Percentiles rank a stretch among this genome's conserved stretches.
Evolutionary conservation across 2,888 invertebrate species (phyloP).

Genomic region (Limnephilus marmoratus): DNA sequence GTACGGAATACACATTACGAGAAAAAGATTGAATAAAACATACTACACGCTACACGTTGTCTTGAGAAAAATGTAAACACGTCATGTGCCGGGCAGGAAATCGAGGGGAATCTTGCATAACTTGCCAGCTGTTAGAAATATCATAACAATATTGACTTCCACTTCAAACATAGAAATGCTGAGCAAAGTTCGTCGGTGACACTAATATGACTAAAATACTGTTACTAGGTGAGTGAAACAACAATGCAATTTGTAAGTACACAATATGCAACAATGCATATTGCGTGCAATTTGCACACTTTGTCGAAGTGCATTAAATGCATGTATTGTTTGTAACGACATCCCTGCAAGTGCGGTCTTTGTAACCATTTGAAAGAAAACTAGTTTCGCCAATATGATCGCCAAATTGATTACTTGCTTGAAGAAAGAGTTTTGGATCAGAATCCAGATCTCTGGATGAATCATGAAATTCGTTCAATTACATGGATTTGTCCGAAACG

Average conservation of each 20-base stretch:
- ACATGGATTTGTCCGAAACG: too few species aligned
- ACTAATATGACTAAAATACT: not conserved
- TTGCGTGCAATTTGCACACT: too few species aligned
- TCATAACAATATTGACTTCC: not conserved
- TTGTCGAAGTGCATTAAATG: not conserved
- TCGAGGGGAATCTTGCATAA: not conserved
- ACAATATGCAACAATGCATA: too few species aligned
- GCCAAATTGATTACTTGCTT: too few species aligned
- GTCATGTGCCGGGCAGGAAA: not conserved
- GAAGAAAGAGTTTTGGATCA: too few species aligned
- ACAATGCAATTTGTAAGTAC: not conserved
- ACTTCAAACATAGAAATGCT: not conserved
- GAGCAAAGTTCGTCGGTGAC: not conserved
- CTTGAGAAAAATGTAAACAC: slow-evolving; percentile 10
- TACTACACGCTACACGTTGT: not conserved
- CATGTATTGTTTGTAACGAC: too few species aligned
- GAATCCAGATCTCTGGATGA: too few species aligned
- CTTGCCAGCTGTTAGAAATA: not conserved
- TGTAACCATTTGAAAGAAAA: too few species aligned
- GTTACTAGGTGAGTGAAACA: not conserved
- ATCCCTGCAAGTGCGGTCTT: too few species aligned
- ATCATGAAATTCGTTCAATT: too few species aligned
- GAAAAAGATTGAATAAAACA: not conserved
- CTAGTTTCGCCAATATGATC: too few species aligned
- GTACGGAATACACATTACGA: not conserved